Evolutionary conservation across 2,113 vertebrate genomes (phyloP).

Genomic region (Hystrix cristata): DNA sequence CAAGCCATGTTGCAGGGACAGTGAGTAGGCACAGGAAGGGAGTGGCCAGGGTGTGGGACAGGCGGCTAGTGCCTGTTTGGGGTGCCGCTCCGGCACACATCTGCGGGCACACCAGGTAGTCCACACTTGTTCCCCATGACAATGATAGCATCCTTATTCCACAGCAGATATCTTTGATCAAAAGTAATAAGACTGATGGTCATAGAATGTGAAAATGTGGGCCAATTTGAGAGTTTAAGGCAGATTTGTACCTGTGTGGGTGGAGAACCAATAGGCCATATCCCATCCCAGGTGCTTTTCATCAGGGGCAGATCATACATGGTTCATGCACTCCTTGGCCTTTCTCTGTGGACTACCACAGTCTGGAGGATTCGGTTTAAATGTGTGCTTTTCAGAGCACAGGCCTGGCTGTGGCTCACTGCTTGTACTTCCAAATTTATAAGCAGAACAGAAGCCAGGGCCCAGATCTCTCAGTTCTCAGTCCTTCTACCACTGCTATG

Average conservation of each 20-base stretch:
- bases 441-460: background rate
- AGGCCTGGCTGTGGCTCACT: background rate
- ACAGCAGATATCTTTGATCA: background rate
- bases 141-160: rapidly evolving
- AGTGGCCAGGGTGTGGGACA: background rate
- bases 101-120: background rate
- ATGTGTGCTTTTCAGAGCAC: background rate
- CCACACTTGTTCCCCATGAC: background rate
- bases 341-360: background rate
- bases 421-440: no score
- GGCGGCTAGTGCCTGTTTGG: background rate
- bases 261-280: background rate
- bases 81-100: background rate
- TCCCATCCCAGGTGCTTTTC: background rate
- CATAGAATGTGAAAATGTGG: background rate
- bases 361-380: background rate
- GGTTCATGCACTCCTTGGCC: background rate
- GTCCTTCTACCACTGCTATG: background rate
- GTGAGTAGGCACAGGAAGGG: background rate
- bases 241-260: background rate
- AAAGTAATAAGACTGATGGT: background rate
- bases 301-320: rapidly evolving
- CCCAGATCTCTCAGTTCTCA: background rate
- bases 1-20: background rate
- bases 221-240: background rate